Evolutionary conservation across 1,140 invertebrate genomes (phyloP).

Genomic region (Patella vulgata): DNA sequence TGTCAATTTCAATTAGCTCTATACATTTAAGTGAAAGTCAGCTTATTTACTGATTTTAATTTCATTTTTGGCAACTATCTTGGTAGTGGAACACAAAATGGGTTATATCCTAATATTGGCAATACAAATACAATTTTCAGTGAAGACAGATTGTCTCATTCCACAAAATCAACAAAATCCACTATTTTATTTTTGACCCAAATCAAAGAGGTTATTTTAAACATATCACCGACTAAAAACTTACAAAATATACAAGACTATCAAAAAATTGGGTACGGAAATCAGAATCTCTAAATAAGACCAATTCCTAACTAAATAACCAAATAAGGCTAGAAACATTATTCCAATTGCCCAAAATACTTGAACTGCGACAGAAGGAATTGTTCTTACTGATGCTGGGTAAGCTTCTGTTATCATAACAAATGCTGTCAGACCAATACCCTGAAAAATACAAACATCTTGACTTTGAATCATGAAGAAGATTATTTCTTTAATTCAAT

Average conservation of each 20-base stretch:
- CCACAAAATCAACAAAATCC: too few relatives aligned
- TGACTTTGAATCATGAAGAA: too few relatives aligned
- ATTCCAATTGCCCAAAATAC: slow-evolving; percentile 66
- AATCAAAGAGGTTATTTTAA: too few relatives aligned
- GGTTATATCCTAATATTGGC: not conserved
- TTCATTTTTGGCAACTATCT: too few relatives aligned
- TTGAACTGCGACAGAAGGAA: slow-evolving; percentile 66
- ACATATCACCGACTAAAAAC: too few relatives aligned
- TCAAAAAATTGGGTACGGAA: slow-evolving; percentile 66
- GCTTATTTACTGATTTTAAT: too few relatives aligned
- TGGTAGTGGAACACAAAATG: slow-evolving; percentile 16
- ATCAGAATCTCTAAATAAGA: slow-evolving; percentile 67
- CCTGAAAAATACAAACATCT: slow-evolving; percentile 46
- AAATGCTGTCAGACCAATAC: slow-evolving; percentile 54
- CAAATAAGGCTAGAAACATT: slow-evolving; percentile 61
- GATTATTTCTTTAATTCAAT: too few relatives aligned
- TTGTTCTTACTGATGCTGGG: slow-evolving; percentile 67
- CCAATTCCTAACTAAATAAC: slow-evolving; percentile 68
- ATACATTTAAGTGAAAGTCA: too few relatives aligned
- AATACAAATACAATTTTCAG: too few relatives aligned
- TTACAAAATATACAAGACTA: slow-evolving; percentile 67
- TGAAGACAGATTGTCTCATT: too few relatives aligned
- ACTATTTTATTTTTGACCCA: too few relatives aligned
- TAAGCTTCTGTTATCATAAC: slow-evolving; percentile 69
- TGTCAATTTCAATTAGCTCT: too few relatives aligned